A percentile compares a stretch with the other conserved stretches of the same genome.
Evolutionary conservation across 2,797 vertebrate species (phyloP).

Genomic region (Fistularia tabacaria): DNA sequence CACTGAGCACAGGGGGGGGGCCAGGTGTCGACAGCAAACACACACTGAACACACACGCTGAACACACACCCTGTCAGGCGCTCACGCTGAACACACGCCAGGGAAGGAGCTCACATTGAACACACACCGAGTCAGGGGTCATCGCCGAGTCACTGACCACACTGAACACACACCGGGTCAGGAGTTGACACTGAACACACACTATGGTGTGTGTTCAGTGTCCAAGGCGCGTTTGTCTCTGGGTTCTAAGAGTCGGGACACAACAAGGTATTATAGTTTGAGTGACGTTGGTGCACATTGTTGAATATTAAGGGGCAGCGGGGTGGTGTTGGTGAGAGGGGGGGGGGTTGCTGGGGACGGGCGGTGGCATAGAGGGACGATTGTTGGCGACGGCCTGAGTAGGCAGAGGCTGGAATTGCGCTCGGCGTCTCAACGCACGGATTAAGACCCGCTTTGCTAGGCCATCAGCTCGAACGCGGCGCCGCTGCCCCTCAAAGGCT

Average conservation of each 20-base stretch:
- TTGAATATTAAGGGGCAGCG: conserved; percentile 79
- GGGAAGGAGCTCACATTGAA: too few species aligned
- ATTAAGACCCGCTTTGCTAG: conserved; percentile 70
- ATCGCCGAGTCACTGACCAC: too few species aligned
- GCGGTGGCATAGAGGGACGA: conserved; percentile 76
- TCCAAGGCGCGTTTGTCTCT: too few species aligned
- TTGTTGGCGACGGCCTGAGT: conserved; percentile 76
- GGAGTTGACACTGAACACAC: too few species aligned
- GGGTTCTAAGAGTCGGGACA: conserved; percentile 4
- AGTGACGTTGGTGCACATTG: conserved; percentile 68
- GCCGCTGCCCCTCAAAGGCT: conserved; percentile 54
- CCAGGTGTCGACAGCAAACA: too few species aligned
- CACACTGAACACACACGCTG: too few species aligned
- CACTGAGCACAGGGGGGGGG: too few species aligned
- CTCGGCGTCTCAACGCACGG: conserved; percentile 74
- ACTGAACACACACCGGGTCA: too few species aligned
- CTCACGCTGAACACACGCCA: too few species aligned
- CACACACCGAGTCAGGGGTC: too few species aligned
- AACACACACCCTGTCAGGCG: too few species aligned
- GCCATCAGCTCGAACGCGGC: conserved; percentile 65
- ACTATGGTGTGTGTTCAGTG: too few species aligned
- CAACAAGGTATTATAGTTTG: conserved; percentile 48
- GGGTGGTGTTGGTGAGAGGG: conserved; percentile 61
- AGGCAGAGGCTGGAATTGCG: conserved; percentile 84
- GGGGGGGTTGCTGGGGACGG: conserved; percentile 60